Evolutionary conservation across 2,888 invertebrate genomes (phyloP).

Genomic region (Leptogaster cylindrica): DNA sequence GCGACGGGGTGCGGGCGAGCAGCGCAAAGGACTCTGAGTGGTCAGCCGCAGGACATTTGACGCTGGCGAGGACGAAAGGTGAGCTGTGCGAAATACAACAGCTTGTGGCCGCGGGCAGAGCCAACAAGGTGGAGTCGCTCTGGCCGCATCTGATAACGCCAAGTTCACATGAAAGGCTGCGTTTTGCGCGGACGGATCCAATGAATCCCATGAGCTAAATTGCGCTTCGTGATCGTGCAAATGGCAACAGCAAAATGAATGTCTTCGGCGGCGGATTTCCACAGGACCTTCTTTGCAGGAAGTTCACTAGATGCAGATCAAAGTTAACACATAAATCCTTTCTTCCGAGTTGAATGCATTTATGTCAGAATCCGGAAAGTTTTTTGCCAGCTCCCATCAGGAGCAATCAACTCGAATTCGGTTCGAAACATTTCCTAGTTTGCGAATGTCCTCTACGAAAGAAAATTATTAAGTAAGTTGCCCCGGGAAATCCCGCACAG

Average conservation of each 20-base stretch:
- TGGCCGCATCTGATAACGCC: conserved; percentile 42
- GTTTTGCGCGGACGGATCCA: conserved; percentile 12
- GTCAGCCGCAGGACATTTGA: conserved; percentile 36
- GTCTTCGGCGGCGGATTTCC: no score
- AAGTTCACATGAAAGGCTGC: conserved; percentile 41
- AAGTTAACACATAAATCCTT: no score
- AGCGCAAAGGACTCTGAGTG: no score
- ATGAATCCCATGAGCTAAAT: no score
- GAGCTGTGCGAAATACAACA: conserved; percentile 39
- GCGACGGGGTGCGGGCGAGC: conserved; percentile 40
- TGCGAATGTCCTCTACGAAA: conserved; percentile 21
- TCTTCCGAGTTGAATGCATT: no score
- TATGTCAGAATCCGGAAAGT: no score
- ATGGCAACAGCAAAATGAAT: no score
- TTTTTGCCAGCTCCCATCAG: neutral
- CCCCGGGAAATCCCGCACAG: neutral
- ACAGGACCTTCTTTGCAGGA: no score
- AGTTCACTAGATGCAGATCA: no score
- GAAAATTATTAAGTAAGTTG: conserved; percentile 38
- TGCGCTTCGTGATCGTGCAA: no score
- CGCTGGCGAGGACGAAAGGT: conserved; percentile 42
- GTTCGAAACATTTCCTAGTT: conserved; percentile 31
- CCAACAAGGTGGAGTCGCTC: conserved; percentile 44
- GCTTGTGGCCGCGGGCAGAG: conserved; percentile 7
- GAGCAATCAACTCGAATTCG: conserved; percentile 32